These are phyloP conservation scores for Amiota communis DNA, from an alignment of 2,888 invertebrate species.

Conservation along the genomic window DNA sequence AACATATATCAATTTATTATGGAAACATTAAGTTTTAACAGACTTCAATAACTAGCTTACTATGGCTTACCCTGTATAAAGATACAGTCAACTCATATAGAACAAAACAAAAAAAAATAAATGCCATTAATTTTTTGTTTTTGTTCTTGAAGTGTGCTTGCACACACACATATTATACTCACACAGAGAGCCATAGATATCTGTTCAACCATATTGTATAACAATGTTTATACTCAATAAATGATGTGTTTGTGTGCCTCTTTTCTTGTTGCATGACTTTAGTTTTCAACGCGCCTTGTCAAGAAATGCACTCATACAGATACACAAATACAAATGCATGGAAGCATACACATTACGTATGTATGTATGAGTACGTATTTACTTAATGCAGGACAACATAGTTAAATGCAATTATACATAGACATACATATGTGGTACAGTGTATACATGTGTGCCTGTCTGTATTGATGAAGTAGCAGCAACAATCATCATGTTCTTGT, in stretches of 20 bases:
- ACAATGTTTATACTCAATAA: conserved; percentile 31
- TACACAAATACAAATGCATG: conserved; percentile 28
- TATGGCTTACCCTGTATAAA: background rate
- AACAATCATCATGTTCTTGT: conserved; percentile 34
- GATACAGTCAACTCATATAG: conserved; percentile 12
- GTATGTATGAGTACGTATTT: no score
- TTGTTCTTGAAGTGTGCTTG: conserved; percentile 32
- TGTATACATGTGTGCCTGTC: background rate
- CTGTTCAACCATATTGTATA: conserved; percentile 35
- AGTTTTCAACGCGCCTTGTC: conserved; percentile 54
- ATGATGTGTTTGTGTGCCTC: conserved; percentile 19
- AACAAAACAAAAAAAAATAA: conserved; percentile 53
- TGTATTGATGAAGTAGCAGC: conserved; percentile 36
- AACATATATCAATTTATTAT: no score
- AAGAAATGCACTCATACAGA: conserved; percentile 46
- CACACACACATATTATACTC: no score
- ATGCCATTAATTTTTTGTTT: conserved; percentile 39
- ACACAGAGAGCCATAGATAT: no score
- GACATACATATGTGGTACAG: background rate
- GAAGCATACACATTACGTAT: conserved; percentile 27
- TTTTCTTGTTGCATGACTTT: conserved; percentile 48
- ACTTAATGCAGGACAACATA: conserved; percentile 46
- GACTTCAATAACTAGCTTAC: no score
- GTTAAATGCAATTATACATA: background rate
- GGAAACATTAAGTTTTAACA: no score